Evolutionary conservation across 2,113 vertebrate genomes (phyloP), one percentile per base, ranked within the genome.

Genomic region (Vulpes vulpes): DNA sequence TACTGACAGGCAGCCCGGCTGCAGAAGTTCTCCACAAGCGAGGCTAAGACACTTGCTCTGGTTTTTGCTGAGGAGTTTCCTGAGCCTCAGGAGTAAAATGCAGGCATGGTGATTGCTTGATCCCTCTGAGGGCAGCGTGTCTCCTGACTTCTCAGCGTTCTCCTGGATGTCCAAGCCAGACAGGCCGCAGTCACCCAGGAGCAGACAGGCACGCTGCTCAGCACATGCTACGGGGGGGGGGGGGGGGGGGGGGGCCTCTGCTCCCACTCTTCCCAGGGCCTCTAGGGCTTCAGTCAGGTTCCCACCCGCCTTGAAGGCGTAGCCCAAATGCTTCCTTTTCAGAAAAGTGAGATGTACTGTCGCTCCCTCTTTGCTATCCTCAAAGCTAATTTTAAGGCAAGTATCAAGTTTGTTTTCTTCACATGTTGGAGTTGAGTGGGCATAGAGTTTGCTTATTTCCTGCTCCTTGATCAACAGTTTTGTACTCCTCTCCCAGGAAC

Each of bases 151-250:
- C 11, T 64, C 6, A 12, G 14, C 12, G 3, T 51, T 65, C 60
- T 71, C 60, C 38, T 32, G 11, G 1, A 4, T 0, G 2, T 71
- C 38, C 71, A 59, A 11, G 19, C 15, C 8, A 2, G 78, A 20
- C 32, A 60, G 38, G 11, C 12, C 22, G 23, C 10, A 9, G 0
- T 10, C 67, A 4, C 5, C 16, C 20, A 11, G 11, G 1, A 32
- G 9, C 16, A 35, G 30, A 25, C 1, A 8, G 22, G 23, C 87
- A 4, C 0, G 0, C 22, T 1, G 1, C 22, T 2, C 11, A 27
- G 5, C 8, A 2, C 1, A 0, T 67, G 65, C 32, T 5, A 22
- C 27, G 20, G 6, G 35, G 12, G 35, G 35, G 35, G 35, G 12
- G 64, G 38, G n/a, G n/a, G 20, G 6, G 35, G 12, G 35, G 35